A percentile compares a stretch with the other conserved stretches of the same genome.
These are phyloP conservation scores for Eutrigla gurnardus DNA, from an alignment of 2,797 vertebrate species.

Conservation along the genomic window DNA sequence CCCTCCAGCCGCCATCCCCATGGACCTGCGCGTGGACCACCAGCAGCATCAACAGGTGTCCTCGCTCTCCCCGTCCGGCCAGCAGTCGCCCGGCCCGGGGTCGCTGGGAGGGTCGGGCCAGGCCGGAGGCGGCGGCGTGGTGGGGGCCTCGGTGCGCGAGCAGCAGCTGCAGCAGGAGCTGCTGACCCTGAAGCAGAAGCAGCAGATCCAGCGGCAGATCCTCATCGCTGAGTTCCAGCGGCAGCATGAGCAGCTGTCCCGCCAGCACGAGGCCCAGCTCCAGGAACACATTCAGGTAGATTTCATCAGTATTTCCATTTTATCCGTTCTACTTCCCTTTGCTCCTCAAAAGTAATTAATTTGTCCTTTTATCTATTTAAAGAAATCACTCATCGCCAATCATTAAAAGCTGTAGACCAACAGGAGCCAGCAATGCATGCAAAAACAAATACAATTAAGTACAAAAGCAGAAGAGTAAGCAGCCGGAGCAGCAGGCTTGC, in stretches of 20 bases:
- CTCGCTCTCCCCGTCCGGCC: constrained; percentile 67
- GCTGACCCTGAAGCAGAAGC: constrained; percentile 95
- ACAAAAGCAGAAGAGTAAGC: not conserved
- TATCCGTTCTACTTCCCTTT: not conserved
- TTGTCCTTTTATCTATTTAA: not conserved
- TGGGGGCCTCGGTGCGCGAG: constrained; percentile 80
- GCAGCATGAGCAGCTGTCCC: constrained; percentile 97
- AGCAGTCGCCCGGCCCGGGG: constrained; percentile 51
- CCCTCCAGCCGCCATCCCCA: constrained; percentile 91
- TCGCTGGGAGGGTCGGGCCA: constrained; percentile 40
- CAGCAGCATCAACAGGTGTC: constrained; percentile 74
- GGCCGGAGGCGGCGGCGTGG: constrained; percentile 36
- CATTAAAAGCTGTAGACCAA: not conserved
- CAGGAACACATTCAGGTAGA: constrained; percentile 95
- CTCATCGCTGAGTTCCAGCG: constrained; percentile 98
- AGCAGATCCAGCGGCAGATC: constrained; percentile 97
- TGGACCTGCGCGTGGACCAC: constrained; percentile 95
- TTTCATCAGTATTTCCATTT: not conserved
- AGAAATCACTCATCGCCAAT: constrained; percentile 1
- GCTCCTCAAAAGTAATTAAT: not conserved
- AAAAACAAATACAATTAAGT: constrained; percentile 9
- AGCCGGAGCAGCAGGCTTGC: not conserved
- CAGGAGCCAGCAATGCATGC: not conserved
- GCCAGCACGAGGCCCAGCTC: constrained; percentile 97
- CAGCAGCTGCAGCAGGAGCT: constrained; percentile 99